Percentiles rank a stretch among this genome's conserved stretches.
Conservation (phyloP, 2,888 invertebrate genomes). For the Sericinus montela region DNA sequence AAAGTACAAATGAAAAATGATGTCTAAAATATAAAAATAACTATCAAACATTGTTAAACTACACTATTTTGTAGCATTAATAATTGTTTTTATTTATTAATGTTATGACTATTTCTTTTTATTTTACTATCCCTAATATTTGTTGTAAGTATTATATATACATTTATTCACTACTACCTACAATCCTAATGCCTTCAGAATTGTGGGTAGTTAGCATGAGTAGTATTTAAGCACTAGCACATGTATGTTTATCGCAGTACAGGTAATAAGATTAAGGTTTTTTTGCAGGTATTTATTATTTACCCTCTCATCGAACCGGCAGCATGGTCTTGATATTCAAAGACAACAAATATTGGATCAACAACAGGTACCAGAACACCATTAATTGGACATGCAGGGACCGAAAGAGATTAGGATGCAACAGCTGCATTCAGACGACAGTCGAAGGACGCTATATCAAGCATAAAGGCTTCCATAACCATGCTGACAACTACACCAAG, state of each 20-base stretch:
- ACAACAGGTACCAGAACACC: conserved; percentile 70
- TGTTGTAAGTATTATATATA: conserved; percentile 15
- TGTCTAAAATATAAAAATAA: background rate
- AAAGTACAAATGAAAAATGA: background rate
- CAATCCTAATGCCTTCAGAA: background rate
- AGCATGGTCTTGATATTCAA: conserved; percentile 73
- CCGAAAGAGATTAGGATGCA: conserved; percentile 64
- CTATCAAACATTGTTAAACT: background rate
- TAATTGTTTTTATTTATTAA: conserved; percentile 26
- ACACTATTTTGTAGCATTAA: background rate
- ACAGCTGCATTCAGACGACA: conserved; percentile 68
- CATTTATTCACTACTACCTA: background rate
- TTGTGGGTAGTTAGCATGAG: conserved; percentile 6
- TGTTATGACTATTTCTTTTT: conserved; percentile 8
- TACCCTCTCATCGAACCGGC: conserved; percentile 70
- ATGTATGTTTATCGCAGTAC: background rate
- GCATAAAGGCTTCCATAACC: conserved; percentile 68
- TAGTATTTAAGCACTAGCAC: no score
- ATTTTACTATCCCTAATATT: conserved; percentile 6
- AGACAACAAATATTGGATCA: conserved; percentile 74
- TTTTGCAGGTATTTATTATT: conserved; percentile 66
- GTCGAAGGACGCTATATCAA: conserved; percentile 67
- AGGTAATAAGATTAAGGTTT: conserved; percentile 19
- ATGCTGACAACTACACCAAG: conserved; percentile 68
- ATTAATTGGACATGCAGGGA: conserved; percentile 74